Evolutionary conservation across 2,113 vertebrate genomes (phyloP).

Genomic region (Panurus biarmicus): DNA sequence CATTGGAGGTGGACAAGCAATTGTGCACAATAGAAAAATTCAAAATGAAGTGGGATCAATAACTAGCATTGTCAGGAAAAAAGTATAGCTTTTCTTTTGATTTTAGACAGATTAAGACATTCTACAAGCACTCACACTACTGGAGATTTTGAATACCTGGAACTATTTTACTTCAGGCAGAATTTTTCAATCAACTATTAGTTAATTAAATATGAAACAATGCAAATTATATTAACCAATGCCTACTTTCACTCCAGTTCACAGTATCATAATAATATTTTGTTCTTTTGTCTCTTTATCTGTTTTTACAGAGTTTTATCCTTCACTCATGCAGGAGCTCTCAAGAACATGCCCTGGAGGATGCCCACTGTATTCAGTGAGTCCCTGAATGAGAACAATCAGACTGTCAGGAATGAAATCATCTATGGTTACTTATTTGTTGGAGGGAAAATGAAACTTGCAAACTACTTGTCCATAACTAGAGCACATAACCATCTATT

Average conservation of each 20-base stretch:
- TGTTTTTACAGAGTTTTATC: not conserved
- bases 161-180: not conserved
- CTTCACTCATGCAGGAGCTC: not conserved
- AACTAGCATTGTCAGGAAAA: not conserved
- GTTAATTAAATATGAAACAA: conserved; percentile 40
- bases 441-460: not conserved
- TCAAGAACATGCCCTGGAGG: not conserved
- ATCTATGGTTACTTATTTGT: not conserved
- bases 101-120: not conserved
- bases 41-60: not conserved
- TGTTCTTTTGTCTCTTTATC: not conserved
- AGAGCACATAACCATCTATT: not conserved
- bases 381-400: not conserved
- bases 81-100: not conserved
- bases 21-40: conserved; percentile 10
- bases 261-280: not conserved
- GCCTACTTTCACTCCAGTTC: not conserved
- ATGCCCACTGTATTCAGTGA: not conserved
- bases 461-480: not conserved
- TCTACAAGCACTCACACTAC: not conserved
- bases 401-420: not conserved
- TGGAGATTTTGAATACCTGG: not conserved
- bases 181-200: conserved; percentile 9
- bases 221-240: not conserved
- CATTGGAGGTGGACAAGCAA: not conserved